Percentiles rank a stretch among this genome's conserved stretches.
Conservation (phyloP, 2,888 invertebrate species). For the Agrotis segetum region DNA sequence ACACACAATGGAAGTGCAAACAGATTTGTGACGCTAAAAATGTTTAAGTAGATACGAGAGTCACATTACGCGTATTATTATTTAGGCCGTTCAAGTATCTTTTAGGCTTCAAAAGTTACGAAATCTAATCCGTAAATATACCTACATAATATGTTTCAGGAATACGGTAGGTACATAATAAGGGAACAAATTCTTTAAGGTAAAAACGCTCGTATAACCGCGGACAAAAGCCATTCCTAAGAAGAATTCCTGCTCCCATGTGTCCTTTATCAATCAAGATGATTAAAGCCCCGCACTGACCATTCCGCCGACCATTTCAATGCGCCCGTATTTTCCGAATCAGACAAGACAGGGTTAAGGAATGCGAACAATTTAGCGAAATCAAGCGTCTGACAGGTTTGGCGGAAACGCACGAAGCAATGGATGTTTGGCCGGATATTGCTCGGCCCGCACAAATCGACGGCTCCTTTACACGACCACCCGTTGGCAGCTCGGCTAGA, state of each 20-base stretch:
- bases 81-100: background rate
- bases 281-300: slow-evolving; percentile 55
- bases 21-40: slow-evolving; percentile 20
- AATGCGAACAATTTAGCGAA: slow-evolving; percentile 68
- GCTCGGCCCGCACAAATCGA: slow-evolving; percentile 71
- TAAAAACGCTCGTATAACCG: slow-evolving; percentile 18
- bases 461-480: slow-evolving; percentile 69
- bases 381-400: slow-evolving; percentile 72
- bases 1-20: slow-evolving; percentile 32
- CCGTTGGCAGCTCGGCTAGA: slow-evolving; percentile 50
- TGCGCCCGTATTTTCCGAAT: slow-evolving; percentile 47
- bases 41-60: slow-evolving; percentile 3
- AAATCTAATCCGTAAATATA: background rate
- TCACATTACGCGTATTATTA: background rate
- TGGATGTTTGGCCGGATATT: slow-evolving; percentile 81
- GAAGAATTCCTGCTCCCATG: slow-evolving; percentile 40
- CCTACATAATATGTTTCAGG: background rate
- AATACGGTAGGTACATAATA: slow-evolving; percentile 18
- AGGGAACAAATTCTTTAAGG: background rate
- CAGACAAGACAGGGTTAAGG: slow-evolving; percentile 58
- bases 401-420: slow-evolving; percentile 75
- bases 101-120: background rate
- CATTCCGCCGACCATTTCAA: slow-evolving; percentile 49
- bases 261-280: slow-evolving; percentile 63
- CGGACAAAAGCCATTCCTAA: slow-evolving; percentile 41